phyloP scores from a whole-genome alignment of 2,797 vertebrate species.

The Chanos chanos region DNA sequence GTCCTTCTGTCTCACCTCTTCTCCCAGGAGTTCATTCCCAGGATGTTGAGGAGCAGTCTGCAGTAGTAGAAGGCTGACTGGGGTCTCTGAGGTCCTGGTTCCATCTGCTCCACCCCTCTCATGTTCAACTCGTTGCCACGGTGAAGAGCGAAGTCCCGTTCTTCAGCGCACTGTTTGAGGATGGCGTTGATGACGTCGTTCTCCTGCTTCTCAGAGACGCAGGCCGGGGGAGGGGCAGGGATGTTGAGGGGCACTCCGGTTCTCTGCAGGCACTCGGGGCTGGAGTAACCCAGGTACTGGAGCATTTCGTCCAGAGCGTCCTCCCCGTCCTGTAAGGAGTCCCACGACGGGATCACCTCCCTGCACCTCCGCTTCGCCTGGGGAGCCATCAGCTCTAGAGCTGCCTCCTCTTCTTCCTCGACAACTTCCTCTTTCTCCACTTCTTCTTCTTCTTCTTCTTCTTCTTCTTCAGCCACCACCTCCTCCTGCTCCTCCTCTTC shows the following conservation, averaged over 20 bases:
- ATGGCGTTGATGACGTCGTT: constrained; percentile 97
- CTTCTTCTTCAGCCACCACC: constrained; percentile 61
- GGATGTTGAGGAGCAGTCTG: constrained; percentile 92
- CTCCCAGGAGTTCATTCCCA: constrained; percentile 99
- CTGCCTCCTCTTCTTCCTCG: constrained; percentile 61
- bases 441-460: constrained; percentile 62
- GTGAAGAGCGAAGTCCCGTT: constrained; percentile 87
- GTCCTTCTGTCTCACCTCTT: constrained; percentile 80
- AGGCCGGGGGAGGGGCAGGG: constrained; percentile 87
- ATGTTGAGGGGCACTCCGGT: constrained; percentile 90
- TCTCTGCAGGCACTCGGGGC: constrained; percentile 95
- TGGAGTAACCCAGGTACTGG: constrained; percentile 92
- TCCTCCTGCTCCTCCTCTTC: constrained; percentile 61
- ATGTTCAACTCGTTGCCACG: constrained; percentile 89
- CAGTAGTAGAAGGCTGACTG: constrained; percentile 98
- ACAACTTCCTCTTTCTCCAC: constrained; percentile 39
- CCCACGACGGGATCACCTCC: constrained; percentile 90
- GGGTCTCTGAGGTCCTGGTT: constrained; percentile 84
- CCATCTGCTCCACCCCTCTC: constrained; percentile 84
- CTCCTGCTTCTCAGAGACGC: constrained; percentile 97
- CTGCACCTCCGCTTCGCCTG: constrained; percentile 83
- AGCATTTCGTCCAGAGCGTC: constrained; percentile 93
- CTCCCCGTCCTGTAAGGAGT: constrained; percentile 86
- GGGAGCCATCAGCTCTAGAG: constrained; percentile 73
- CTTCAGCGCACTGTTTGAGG: constrained; percentile 91